Evolutionary conservation across 2,113 vertebrate species (phyloP).

Genomic region (Uria aalge): DNA sequence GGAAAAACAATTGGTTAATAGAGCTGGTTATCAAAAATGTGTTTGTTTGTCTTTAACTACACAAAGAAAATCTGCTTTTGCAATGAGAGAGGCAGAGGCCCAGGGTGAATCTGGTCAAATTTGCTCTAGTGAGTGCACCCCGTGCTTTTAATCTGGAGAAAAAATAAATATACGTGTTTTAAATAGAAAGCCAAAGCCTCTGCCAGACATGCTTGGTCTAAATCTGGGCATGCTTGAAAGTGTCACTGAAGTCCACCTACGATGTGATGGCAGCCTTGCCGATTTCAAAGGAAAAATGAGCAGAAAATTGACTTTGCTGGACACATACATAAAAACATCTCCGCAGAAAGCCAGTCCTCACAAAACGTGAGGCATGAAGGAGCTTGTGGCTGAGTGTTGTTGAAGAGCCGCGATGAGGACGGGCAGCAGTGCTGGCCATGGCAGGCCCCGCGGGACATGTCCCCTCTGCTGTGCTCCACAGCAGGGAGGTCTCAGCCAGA

Average conservation of each 20-base stretch:
- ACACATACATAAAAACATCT: background rate
- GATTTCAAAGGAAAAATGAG: conserved; percentile 21
- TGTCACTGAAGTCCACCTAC: background rate
- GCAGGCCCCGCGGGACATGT: accelerated
- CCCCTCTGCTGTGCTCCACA: background rate
- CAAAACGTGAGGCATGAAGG: background rate
- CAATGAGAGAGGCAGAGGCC: background rate
- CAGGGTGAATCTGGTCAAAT: background rate
- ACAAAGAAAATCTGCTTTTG: background rate
- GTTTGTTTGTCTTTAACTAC: background rate
- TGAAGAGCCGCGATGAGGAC: accelerated
- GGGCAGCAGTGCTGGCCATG: background rate
- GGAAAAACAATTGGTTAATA: background rate
- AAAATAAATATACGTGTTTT: background rate
- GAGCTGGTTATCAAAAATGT: background rate
- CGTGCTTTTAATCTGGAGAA: background rate
- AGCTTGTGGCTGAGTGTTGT: background rate
- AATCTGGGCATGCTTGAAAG: background rate
- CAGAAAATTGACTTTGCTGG: background rate
- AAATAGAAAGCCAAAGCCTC: conserved; percentile 7
- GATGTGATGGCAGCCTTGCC: background rate
- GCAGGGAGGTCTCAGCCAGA: accelerated
- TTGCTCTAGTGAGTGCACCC: background rate
- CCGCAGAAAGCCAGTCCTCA: background rate
- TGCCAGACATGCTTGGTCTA: background rate